Evolutionary conservation across 2,113 vertebrate genomes (phyloP).

Genomic region (Gymnorhina tibicen): DNA sequence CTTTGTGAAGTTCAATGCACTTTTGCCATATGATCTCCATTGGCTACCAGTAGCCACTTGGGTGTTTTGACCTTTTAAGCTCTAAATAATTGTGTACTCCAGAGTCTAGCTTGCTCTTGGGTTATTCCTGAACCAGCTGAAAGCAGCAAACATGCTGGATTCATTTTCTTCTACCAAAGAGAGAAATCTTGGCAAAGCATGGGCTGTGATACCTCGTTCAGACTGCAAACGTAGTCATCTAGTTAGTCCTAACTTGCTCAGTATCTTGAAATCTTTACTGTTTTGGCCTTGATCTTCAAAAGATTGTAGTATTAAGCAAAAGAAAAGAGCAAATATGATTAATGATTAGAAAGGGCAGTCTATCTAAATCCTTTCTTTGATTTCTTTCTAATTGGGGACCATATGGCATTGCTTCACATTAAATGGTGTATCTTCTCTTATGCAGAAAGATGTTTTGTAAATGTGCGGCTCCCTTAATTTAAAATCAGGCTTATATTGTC

Average conservation of each 20-base stretch:
- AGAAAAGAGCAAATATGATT: neutral
- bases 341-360: neutral
- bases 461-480: neutral
- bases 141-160: neutral
- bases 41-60: neutral
- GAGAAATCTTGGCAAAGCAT: neutral
- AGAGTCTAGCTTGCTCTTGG: neutral
- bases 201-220: neutral
- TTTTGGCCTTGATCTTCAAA: constrained; percentile 29
- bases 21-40: constrained; percentile 6
- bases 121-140: neutral
- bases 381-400: neutral
- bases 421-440: neutral
- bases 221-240: neutral
- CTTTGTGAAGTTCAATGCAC: neutral
- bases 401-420: neutral
- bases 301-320: neutral
- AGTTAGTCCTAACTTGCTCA: neutral
- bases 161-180: constrained; percentile 13
- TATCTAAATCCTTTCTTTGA: neutral
- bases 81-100: neutral
- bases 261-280: neutral
- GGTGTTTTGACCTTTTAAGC: neutral
- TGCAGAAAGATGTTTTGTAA: neutral
- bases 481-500: neutral